Percentiles rank a stretch among this genome's conserved stretches.
phyloP scores from a whole-genome alignment of 2,113 vertebrate genomes.

The Nycticebus coucang region DNA sequence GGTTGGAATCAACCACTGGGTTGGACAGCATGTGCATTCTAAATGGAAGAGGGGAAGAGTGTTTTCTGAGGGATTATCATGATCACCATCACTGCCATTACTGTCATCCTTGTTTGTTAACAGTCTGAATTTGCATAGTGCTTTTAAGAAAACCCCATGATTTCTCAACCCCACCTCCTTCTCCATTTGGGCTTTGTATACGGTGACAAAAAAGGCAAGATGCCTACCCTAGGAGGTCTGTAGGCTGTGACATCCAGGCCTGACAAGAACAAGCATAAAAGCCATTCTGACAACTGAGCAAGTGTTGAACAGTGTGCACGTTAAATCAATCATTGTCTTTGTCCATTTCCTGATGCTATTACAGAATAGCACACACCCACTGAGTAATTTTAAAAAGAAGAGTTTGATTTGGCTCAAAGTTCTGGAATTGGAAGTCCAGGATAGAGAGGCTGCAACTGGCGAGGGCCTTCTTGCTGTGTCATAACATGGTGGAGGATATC shows the following conservation, averaged over 20 bases:
- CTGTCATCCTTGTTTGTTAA: neutral
- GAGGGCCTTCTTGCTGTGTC: neutral
- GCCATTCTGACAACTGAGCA: constrained; percentile 2
- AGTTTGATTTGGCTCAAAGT: neutral
- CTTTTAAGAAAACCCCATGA: neutral
- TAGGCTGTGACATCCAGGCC: neutral
- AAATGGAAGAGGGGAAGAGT: neutral
- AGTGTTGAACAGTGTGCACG: neutral
- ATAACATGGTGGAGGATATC: neutral
- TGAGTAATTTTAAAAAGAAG: neutral
- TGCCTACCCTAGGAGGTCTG: neutral
- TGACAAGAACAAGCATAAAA: neutral
- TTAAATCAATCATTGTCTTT: neutral
- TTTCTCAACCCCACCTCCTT: neutral
- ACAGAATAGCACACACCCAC: neutral
- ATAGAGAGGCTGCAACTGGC: neutral
- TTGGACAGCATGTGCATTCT: neutral
- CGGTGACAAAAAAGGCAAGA: neutral
- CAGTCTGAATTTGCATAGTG: constrained; percentile 25
- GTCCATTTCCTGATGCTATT: neutral
- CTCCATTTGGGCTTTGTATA: neutral
- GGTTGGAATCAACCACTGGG: neutral
- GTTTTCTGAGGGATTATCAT: constrained; percentile 25
- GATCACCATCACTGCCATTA: neutral
- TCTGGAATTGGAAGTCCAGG: neutral